phyloP scores from a whole-genome alignment of 2,797 vertebrate species.

The Oreochromis grahami region DNA sequence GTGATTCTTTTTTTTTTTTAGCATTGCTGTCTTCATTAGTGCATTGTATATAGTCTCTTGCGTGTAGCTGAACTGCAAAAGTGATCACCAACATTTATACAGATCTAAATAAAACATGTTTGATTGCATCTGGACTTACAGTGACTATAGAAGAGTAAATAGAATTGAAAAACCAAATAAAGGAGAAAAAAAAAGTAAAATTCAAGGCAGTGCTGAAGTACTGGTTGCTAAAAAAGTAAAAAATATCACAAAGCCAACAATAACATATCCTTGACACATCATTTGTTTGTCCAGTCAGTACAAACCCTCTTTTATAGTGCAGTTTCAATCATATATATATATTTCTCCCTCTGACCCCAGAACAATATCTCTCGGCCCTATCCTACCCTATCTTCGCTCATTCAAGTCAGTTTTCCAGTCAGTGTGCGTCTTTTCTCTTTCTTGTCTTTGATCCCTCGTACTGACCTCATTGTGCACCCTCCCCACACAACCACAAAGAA shows the following conservation, averaged over 20 bases:
- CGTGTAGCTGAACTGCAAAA: conserved; percentile 71
- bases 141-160: conserved; percentile 78
- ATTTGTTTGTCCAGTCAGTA: conserved; percentile 75
- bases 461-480: conserved; percentile 74
- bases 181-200: conserved; percentile 66
- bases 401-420: conserved; percentile 79
- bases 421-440: conserved; percentile 71
- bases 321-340: conserved; percentile 76
- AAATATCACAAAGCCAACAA: conserved; percentile 80
- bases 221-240: conserved; percentile 81
- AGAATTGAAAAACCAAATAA: conserved; percentile 69
- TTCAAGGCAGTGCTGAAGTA: conserved; percentile 84
- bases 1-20: conserved; percentile 47
- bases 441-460: conserved; percentile 72
- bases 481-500: conserved; percentile 77
- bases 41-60: conserved; percentile 76
- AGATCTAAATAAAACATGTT: conserved; percentile 73
- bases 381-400: conserved; percentile 61
- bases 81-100: conserved; percentile 76
- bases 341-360: conserved; percentile 68
- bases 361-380: conserved; percentile 58
- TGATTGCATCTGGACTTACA: conserved; percentile 81
- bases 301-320: conserved; percentile 78
- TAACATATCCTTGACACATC: conserved; percentile 75
- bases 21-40: conserved; percentile 75